These are phyloP conservation scores for Celastrina argiolus DNA, from an alignment of 2,888 invertebrate species.

Conservation along the genomic window DNA sequence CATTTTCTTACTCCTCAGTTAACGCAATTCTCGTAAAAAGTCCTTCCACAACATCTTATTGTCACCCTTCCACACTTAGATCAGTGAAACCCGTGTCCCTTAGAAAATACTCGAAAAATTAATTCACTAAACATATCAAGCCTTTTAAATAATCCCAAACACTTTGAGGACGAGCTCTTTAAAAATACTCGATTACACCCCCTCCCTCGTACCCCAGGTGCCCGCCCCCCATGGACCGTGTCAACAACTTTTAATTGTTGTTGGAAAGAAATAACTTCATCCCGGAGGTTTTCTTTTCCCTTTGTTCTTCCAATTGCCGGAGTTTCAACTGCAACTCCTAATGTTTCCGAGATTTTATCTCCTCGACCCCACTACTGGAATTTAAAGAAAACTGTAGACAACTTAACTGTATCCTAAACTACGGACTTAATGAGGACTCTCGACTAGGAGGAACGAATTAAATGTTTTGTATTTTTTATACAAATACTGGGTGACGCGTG, in stretches of 20 bases:
- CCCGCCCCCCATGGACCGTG: background rate
- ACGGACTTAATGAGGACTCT: too few relatives aligned
- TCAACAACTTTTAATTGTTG: slow-evolving; percentile 31
- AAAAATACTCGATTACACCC: slow-evolving; percentile 15
- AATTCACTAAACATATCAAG: background rate
- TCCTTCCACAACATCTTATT: too few relatives aligned
- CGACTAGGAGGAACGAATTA: too few relatives aligned
- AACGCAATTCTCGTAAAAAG: too few relatives aligned
- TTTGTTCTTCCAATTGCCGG: slow-evolving; percentile 26
- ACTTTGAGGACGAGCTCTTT: slow-evolving; percentile 5
- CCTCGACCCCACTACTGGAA: background rate
- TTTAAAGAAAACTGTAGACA: background rate
- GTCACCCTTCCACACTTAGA: too few relatives aligned
- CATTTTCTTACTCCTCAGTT: too few relatives aligned
- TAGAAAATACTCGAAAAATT: too few relatives aligned
- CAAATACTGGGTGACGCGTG: too few relatives aligned
- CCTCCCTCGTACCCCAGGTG: background rate
- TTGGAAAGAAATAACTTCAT: slow-evolving; percentile 24
- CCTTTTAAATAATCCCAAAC: slow-evolving; percentile 10
- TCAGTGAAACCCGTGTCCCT: too few relatives aligned
- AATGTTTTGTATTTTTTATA: too few relatives aligned
- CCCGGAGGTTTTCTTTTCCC: slow-evolving; percentile 21
- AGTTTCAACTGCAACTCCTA: slow-evolving; percentile 26
- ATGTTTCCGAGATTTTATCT: slow-evolving; percentile 9
- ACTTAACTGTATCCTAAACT: background rate